phyloP scores from a whole-genome alignment of 2,797 vertebrate genomes.

The Acanthornis magna region DNA sequence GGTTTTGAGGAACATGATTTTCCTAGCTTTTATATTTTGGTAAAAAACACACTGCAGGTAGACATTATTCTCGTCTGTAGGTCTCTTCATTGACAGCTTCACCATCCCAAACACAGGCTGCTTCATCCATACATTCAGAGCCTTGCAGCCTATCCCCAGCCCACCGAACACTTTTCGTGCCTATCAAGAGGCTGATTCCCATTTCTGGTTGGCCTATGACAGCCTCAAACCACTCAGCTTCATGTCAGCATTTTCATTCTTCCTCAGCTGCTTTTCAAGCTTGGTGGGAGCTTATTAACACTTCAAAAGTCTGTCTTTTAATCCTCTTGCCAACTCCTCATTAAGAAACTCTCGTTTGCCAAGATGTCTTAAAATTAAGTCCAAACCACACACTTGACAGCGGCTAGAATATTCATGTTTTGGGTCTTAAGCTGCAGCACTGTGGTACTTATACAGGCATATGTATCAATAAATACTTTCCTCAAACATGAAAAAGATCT shows the following conservation, averaged over 20 bases:
- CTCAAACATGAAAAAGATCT: not conserved
- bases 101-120: not conserved
- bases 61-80: not conserved
- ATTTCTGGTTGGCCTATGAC: not conserved
- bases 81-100: not conserved
- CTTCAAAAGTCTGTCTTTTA: conserved; percentile 32
- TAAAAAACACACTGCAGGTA: not conserved
- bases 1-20: not conserved
- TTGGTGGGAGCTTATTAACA: conserved; percentile 33
- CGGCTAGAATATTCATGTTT: not conserved
- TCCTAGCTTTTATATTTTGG: fast-evolving
- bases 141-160: not conserved
- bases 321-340: conserved; percentile 29
- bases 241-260: conserved; percentile 23
- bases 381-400: not conserved
- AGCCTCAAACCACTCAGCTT: not conserved
- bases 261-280: conserved; percentile 5
- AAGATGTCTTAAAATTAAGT: not conserved
- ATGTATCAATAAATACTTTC: not conserved
- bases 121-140: fast-evolving
- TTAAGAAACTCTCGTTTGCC: conserved; percentile 25
- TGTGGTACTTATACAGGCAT: not conserved
- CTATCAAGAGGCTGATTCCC: not conserved
- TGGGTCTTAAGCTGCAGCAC: not conserved
- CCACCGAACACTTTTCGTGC: not conserved